Evolutionary conservation across 1,140 invertebrate genomes (phyloP), one percentile per base, ranked within the genome.

Genomic region (Probaryconus sp.): DNA sequence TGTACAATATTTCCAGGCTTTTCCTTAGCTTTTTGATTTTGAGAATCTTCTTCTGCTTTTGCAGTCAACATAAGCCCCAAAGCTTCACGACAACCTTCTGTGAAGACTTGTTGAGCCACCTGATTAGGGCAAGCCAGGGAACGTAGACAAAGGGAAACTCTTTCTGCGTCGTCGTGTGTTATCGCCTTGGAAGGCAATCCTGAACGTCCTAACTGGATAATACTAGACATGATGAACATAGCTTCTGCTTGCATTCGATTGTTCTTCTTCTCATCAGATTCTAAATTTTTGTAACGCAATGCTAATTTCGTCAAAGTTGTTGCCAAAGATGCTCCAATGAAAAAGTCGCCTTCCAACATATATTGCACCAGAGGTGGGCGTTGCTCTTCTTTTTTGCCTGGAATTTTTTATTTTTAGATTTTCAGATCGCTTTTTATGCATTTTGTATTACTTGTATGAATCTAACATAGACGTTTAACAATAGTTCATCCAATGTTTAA

Each of bases 301-400:
- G 96, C 94, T 64, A 99, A 87, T 89, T 99, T 99, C 5, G 95
- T 92, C 18, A 99, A 89, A 9, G 95, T 95, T 0, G 97, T 95
- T 5, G 95, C 95, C 5, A 99, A 87, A 9, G 96, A 92, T 13
- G 97, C 96, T 6, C 95, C 97, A 67, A 99, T 94, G 84, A 99
- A 99, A 87, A 98, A 98, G 79, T 99, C 97, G 1, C 97, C 97
- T 72, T 96, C 93, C 88, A 97, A 92, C 76, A 99, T 90, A 78
- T 97, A 97, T 67, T 95, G 92, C 6, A 96, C 90, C 43, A 98
- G 83, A 28, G 94, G 91, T 9, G 96, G 96, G 58, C 94, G 90
- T 78, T 91, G 90, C 79, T 93, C 92, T 71, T 85, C 85, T 78
- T 93, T 93, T 77, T 91, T 92, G 6, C 88, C 85, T 81, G 83